Base-by-base conservation (phyloP, 1,140 invertebrate species). In the Vanessa tameamea region DNA sequence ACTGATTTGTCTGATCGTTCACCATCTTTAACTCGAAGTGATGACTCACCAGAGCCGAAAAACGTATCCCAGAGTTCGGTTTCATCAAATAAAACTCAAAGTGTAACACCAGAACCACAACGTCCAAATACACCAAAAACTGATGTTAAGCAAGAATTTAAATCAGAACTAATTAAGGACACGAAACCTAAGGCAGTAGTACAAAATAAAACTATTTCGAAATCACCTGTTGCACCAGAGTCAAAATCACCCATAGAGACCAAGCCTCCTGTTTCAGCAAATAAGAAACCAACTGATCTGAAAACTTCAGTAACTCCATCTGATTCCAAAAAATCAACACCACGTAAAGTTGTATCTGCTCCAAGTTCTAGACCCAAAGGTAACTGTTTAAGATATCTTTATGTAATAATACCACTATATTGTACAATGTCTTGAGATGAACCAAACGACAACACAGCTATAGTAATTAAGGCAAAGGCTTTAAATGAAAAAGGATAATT, bases 41-140 rank as follows among this genome's bases (percentile, higher is more conserved):
- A 93, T 79, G 92, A 93, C 51, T 93, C 93, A 15, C 92, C 93
- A 23, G 93, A 93, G 73, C 88, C 87, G 13, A 92, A 92, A 83
- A 85, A 86, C 75, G 67, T 69, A 61, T 78, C 83, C 14, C 82
- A 84, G 69, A 87, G 73, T 67, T 79, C 86, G 53, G 69, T 78
- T 47, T 53, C 75, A 77, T 73, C 79, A 43, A 86, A 82, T 48
- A 90, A 89, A 77, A 78, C 85, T n/a, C 84, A 87, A 64, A 85
- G 69, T 69, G 68, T 68, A 47, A 88, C 86, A 12, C 87, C 88
- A 61, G 90, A 93, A 72, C 82, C 85, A 20, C 84, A 87, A 69
- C 82, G 87, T 48, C 85, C 87, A 31, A 91, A 92, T 80, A 90
- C 90, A 50, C 89, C 89, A n/a, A 93, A 93, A 78, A 67, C 71